phyloP scores from a whole-genome alignment of 2,113 vertebrate species.

The Archilochus colubris region DNA sequence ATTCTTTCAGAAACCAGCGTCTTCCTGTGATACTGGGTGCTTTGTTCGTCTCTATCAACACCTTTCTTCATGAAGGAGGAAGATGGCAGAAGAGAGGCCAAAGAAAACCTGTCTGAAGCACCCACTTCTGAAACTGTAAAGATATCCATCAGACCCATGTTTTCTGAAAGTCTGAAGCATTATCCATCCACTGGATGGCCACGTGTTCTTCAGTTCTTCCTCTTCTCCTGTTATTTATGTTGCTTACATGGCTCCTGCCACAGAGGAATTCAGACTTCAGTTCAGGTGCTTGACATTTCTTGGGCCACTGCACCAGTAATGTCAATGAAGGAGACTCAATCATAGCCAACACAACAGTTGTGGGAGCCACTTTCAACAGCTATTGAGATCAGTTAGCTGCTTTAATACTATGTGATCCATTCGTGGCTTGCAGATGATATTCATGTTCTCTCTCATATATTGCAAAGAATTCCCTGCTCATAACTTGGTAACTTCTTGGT shows the following conservation, averaged over 20 bases:
- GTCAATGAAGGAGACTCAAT: neutral
- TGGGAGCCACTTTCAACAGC: neutral
- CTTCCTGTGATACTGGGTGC: neutral
- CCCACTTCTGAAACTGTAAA: neutral
- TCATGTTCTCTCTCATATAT: neutral
- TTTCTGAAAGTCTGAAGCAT: neutral
- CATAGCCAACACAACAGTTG: neutral
- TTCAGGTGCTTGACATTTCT: neutral
- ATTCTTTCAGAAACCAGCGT: neutral
- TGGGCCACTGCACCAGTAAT: neutral
- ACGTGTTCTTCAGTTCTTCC: neutral
- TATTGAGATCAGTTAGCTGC: neutral
- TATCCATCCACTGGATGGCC: neutral
- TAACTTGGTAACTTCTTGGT: neutral
- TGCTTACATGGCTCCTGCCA: neutral
- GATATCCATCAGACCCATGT: neutral
- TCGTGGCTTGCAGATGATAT: neutral
- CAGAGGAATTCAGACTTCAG: neutral
- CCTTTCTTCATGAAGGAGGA: neutral
- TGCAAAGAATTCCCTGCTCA: neutral
- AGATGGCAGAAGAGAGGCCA: neutral
- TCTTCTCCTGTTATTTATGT: neutral
- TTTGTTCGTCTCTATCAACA: neutral
- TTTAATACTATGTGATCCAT: neutral
- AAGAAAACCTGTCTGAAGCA: neutral